phyloP scores from a whole-genome alignment of 92 coral and sea anemone species.

The Umimayanthus kanabou region DNA sequence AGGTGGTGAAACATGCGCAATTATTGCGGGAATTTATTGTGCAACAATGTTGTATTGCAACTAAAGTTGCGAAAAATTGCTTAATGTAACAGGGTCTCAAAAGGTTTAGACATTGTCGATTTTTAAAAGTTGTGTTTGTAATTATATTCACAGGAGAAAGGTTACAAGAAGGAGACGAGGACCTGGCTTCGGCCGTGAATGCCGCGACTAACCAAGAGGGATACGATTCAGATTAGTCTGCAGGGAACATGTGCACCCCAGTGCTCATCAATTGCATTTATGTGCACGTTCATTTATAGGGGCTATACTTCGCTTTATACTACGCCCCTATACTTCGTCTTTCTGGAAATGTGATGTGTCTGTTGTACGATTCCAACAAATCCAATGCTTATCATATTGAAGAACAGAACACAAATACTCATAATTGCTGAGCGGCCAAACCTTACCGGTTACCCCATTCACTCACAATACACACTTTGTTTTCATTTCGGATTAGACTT shows the following conservation, averaged over 20 bases:
- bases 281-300: background rate
- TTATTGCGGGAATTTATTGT: too few species aligned
- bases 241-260: background rate
- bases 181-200: slow-evolving; percentile 94
- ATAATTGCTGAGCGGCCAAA: too few species aligned
- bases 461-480: too few species aligned
- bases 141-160: slow-evolving; percentile 68
- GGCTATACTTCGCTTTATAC: too few species aligned
- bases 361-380: too few species aligned
- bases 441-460: too few species aligned
- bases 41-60: too few species aligned
- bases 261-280: background rate
- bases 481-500: too few species aligned
- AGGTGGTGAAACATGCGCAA: too few species aligned
- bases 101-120: background rate
- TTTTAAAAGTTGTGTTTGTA: background rate
- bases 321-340: background rate
- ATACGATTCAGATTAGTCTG: slow-evolving; percentile 75
- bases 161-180: slow-evolving; percentile 78
- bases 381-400: too few species aligned
- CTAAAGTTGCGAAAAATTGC: background rate
- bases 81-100: background rate
- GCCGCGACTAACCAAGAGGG: slow-evolving; percentile 91
- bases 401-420: too few species aligned
- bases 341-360: background rate